Evolutionary conservation across 2,797 vertebrate genomes (phyloP), one percentile per base, ranked within the genome.

Genomic region (Liasis olivaceus): DNA sequence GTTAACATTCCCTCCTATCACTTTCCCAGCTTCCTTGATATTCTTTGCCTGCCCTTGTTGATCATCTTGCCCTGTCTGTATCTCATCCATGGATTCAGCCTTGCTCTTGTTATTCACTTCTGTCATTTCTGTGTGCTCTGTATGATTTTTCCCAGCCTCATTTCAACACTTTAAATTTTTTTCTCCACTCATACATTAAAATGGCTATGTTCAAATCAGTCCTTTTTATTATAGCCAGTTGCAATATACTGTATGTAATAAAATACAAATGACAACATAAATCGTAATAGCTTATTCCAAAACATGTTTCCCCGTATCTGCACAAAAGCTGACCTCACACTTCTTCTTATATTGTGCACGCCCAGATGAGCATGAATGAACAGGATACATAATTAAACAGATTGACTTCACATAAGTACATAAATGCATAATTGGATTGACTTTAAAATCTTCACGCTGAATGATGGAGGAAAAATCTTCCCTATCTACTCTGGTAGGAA

Each of bases 381-480:
- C 26, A 86, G 2, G 36, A 89, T 89, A 81, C 42, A 24, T 47
- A 31, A 31, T 60, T 87, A 56, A 64, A 81, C n/a, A n/a, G 59
- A 84, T 2, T 90, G 64, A 88, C 60, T 81, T 93, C 51, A 88
- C 81, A n/a, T 89, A 28, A 88, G 20, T 54, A 81, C 26, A 92
- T 64, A 58, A 66, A 81, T 64, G 28, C 47, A 81, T 63, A 20
- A 42, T 81, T 28, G 51, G 63, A 87, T 47, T 85, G 20, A 92
- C 22, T 56, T 89, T 90, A 87, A 77, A 90, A 87, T 72, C 56
- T 31, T 69, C 85, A 62, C 14, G 2, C 11, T 89, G 14, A 17
- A 47, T 9, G 9, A 31, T 63, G 9, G 9, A 11, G 14, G 26
- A 14, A 54, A 8, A 87, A 77, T 77, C 26, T n/a, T 91, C n/a